Evolutionary conservation across 2,797 vertebrate genomes (phyloP).

Genomic region (Enteromius anoplus): DNA sequence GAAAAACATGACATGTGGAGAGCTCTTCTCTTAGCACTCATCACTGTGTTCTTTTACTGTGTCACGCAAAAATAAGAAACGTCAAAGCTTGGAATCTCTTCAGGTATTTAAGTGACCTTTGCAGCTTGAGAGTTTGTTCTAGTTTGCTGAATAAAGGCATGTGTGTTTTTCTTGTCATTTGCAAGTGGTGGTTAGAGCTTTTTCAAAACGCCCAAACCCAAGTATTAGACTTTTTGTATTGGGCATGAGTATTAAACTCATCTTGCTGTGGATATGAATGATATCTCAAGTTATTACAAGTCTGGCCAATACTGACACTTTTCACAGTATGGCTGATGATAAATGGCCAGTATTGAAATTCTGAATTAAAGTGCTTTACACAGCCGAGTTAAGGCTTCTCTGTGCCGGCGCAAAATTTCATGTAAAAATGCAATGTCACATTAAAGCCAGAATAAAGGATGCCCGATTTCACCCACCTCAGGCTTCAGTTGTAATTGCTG

Average conservation of each 20-base stretch:
- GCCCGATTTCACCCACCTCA: not conserved
- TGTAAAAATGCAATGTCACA: not conserved
- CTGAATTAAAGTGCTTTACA: not conserved
- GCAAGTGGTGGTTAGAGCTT: not conserved
- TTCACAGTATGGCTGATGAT: not conserved
- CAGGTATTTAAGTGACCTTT: not conserved
- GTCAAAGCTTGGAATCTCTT: not conserved
- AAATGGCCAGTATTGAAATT: not conserved
- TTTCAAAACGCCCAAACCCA: not conserved
- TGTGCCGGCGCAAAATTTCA: not conserved
- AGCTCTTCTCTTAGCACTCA: not conserved
- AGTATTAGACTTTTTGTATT: not conserved
- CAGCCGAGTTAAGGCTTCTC: not conserved
- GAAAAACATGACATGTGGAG: slow-evolving; percentile 22
- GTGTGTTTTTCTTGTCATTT: slow-evolving; percentile 8
- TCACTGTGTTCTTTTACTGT: slow-evolving; percentile 15
- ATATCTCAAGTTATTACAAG: not conserved
- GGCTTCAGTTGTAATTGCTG: not conserved
- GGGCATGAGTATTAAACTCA: not conserved
- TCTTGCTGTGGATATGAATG: no score
- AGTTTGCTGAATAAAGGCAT: not conserved
- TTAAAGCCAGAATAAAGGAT: not conserved
- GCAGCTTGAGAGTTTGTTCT: slow-evolving; percentile 4
- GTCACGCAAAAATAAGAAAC: slow-evolving; percentile 1
- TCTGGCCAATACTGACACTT: not conserved